These are phyloP conservation scores for Elysia crispata DNA, from an alignment of 2,888 invertebrate species.

Conservation along the genomic window DNA sequence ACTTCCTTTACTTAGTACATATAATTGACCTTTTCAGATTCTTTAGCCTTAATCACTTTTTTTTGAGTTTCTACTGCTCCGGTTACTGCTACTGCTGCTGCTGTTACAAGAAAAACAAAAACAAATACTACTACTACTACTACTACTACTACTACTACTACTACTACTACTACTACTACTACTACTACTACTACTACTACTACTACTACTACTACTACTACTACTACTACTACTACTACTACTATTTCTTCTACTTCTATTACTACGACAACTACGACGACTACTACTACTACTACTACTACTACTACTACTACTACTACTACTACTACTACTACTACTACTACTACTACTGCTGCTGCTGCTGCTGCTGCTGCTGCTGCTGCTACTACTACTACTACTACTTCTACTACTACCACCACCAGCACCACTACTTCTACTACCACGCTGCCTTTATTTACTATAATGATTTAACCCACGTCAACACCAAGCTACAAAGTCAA, in stretches of 20 bases:
- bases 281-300: constrained; percentile 25
- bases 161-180: background rate
- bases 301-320: constrained; percentile 26
- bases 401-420: constrained; percentile 6
- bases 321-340: constrained; percentile 22
- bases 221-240: constrained; percentile 25
- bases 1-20: too few species aligned
- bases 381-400: background rate
- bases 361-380: background rate
- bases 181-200: constrained; percentile 21
- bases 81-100: background rate
- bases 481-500: too few species aligned
- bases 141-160: background rate
- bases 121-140: constrained; percentile 10
- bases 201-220: constrained; percentile 25
- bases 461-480: too few species aligned
- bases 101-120: background rate
- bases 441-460: background rate
- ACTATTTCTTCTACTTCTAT: constrained; percentile 10
- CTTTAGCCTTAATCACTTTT: too few species aligned
- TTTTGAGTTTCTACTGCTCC: too few species aligned
- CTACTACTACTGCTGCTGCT: constrained; percentile 16
- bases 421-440: constrained; percentile 9
- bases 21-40: too few species aligned
- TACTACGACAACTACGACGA: constrained; percentile 20